These are phyloP conservation scores for Arvicola amphibius DNA, from an alignment of 2,797 vertebrate genomes.

Conservation along the genomic window DNA sequence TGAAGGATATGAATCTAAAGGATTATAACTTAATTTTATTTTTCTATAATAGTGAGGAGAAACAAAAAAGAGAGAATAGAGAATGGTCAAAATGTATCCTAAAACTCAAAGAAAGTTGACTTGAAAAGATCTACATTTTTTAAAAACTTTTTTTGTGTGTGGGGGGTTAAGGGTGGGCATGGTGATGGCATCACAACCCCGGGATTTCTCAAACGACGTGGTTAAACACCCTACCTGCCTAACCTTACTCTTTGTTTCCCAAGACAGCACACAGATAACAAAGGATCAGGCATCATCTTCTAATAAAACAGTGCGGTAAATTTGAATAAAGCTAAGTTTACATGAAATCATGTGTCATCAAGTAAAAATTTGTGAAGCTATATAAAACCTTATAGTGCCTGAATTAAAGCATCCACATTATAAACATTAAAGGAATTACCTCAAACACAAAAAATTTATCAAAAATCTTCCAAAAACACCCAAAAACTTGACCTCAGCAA, in stretches of 20 bases:
- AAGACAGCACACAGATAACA: slow-evolving; percentile 40
- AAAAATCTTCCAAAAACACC: slow-evolving; percentile 6
- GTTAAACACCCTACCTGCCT: background rate
- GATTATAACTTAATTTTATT: slow-evolving; percentile 23
- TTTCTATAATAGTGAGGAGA: slow-evolving; percentile 10
- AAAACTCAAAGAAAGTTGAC: slow-evolving; percentile 45
- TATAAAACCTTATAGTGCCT: background rate
- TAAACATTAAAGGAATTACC: slow-evolving; percentile 49
- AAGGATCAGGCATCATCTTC: background rate
- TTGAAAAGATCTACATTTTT: slow-evolving; percentile 35
- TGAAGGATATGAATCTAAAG: slow-evolving; percentile 4
- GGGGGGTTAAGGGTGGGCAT: too few species aligned
- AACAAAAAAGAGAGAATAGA: slow-evolving; percentile 46
- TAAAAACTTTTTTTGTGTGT: background rate
- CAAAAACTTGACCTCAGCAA: background rate
- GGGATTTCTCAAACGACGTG: background rate
- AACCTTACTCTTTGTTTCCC: background rate
- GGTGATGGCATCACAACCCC: background rate
- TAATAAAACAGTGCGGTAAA: slow-evolving; percentile 10
- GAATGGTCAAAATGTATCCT: slow-evolving; percentile 33
- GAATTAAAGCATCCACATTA: slow-evolving; percentile 36
- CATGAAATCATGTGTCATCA: background rate
- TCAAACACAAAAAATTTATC: slow-evolving; percentile 44
- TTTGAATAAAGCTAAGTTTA: background rate
- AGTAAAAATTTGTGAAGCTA: slow-evolving; percentile 26